Evolutionary conservation across 2,113 vertebrate genomes (phyloP).

Genomic region (Todiramphus saurophagus): DNA sequence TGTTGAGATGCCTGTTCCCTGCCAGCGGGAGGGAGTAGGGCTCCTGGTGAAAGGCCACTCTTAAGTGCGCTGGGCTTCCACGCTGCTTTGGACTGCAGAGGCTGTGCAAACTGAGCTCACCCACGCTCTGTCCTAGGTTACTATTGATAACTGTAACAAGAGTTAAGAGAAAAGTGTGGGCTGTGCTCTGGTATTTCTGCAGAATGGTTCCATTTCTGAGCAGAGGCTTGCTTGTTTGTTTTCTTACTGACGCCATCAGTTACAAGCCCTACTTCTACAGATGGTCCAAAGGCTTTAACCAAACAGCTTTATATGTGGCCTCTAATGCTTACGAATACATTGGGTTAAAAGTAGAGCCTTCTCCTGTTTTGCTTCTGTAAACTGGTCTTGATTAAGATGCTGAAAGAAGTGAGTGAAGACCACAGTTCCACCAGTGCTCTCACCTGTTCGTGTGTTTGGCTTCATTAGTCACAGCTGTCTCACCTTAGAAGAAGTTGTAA

Average conservation of each 20-base stretch:
- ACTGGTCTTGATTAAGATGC: neutral
- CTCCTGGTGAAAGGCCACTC: neutral
- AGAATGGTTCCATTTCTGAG: neutral
- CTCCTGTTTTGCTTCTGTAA: neutral
- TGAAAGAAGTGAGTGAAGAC: neutral
- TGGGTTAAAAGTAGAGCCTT: neutral
- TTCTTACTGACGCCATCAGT: neutral
- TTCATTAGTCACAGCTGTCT: neutral
- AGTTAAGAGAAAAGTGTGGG: neutral
- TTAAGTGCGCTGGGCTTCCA: rapidly evolving
- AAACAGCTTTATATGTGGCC: neutral
- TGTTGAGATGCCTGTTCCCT: neutral
- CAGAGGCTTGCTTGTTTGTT: neutral
- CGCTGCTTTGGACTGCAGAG: neutral
- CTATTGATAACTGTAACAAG: neutral
- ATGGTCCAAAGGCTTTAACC: neutral
- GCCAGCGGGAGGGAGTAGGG: rapidly evolving
- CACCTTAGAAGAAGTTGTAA: neutral
- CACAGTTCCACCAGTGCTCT: neutral
- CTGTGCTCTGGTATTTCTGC: neutral
- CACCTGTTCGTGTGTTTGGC: neutral
- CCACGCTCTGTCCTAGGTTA: neutral
- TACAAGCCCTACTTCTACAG: neutral
- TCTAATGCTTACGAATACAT: neutral
- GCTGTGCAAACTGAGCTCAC: neutral